Base-by-base conservation (phyloP, 2,113 vertebrate genomes). In the Lagopus leucura region DNA sequence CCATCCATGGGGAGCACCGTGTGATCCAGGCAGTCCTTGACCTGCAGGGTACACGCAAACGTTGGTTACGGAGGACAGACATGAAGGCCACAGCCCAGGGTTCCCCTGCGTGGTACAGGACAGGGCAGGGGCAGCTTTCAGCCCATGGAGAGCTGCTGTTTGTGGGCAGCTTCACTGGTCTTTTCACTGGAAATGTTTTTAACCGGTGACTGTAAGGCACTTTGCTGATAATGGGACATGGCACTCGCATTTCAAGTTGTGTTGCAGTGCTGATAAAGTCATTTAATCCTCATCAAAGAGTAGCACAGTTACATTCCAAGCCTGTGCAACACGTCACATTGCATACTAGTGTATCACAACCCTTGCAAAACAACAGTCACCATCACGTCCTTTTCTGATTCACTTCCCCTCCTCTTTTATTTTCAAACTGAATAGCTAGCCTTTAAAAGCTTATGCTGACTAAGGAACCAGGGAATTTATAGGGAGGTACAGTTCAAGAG, bases 11-110 rank as follows among this genome's bases (percentile, higher is more conserved):
- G 99, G 83, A 99, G 98, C 93, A 99, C 98, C 0, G 97, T 98
- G 85, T 99, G 99, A 80, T 99, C 99, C 93, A 99, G 97, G 92
- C 99, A 99, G 97, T 99, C 99, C 92, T 99, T 99, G 54, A 99
- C 98, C 99, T 99, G 97, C 15, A 82, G 47, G 77, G 76, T 3
- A 64, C 1, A 32, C 0, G 69, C 66, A 83, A 15, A 21, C 34
- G 43, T 48, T 6, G 3, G 57, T 71, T 43, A 93, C 27, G 6
- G 18, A 80, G 5, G 27, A 60, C 42, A 76, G n/a, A n/a, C 11
- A 4, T 0, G 8, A 73, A n/a, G 21, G 52, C 27, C 15, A 30
- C 52, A 30, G 52, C 52, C 14, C 27, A 4, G 27, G 52, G 52
- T 16, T 54, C 52, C 52, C 52, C 52, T 54, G 52, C 52, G 30